phyloP scores from a whole-genome alignment of 2,797 vertebrate genomes.

The Vespertilio murinus region DNA sequence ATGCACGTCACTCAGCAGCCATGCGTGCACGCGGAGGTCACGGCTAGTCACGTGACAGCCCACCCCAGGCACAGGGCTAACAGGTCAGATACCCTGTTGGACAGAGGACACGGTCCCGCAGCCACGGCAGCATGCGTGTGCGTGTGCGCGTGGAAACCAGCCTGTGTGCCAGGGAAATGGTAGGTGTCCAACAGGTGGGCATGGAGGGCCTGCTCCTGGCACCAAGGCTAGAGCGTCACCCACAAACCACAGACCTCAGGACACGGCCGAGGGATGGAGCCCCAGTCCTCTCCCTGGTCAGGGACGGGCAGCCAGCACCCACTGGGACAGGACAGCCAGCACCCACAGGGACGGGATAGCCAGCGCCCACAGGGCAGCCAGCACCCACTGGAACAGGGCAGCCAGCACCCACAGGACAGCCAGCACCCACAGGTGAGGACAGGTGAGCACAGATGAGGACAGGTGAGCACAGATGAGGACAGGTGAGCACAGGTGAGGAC shows the following conservation, averaged over 20 bases:
- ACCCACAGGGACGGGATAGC: fast-evolving
- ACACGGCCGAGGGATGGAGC: fast-evolving
- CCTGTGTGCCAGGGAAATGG: fast-evolving
- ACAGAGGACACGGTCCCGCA: no score
- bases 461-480: no score
- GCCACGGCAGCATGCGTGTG: fast-evolving
- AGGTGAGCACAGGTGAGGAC: background rate
- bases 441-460: background rate
- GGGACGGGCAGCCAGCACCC: no score
- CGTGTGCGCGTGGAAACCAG: fast-evolving
- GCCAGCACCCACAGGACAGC: no score
- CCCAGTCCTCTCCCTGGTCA: background rate
- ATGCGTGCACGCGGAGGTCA: fast-evolving
- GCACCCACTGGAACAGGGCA: fast-evolving
- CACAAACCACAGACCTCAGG: background rate
- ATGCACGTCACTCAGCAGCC: background rate
- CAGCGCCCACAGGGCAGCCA: no score
- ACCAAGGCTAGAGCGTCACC: fast-evolving
- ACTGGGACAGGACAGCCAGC: no score
- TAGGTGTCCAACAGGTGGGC: background rate
- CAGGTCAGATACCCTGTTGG: fast-evolving
- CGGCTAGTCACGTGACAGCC: background rate
- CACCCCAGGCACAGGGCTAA: background rate
- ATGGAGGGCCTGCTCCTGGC: no score
- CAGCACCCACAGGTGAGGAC: fast-evolving